A percentile compares a stretch with the other conserved stretches of the same genome.
These are phyloP conservation scores for Sminthopsis crassicaudata DNA, from an alignment of 2,113 vertebrate species.

Conservation along the genomic window DNA sequence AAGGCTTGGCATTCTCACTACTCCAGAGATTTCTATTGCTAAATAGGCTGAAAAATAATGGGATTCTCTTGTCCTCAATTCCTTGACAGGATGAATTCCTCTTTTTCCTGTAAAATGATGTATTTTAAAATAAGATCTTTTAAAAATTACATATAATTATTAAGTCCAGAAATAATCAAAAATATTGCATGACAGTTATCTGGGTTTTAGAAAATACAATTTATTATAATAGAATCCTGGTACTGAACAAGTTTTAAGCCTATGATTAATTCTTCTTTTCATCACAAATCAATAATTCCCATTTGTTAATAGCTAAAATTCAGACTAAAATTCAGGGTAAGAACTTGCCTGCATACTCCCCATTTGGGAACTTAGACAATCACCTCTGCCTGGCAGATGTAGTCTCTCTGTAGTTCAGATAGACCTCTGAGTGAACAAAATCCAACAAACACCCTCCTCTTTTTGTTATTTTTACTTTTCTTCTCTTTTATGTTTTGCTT, in stretches of 20 bases:
- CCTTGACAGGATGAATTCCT: not conserved
- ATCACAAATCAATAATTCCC: constrained; percentile 43
- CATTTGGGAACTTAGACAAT: not conserved
- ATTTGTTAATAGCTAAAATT: constrained; percentile 48
- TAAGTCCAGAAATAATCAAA: constrained; percentile 75
- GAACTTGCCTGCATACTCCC: not conserved
- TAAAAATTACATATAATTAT: constrained; percentile 82
- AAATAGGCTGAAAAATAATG: not conserved
- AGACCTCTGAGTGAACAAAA: not conserved
- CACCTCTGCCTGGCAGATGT: not conserved
- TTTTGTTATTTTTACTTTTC: not conserved
- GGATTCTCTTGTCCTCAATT: not conserved
- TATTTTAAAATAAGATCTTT: constrained; percentile 88
- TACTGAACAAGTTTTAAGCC: constrained; percentile 48
- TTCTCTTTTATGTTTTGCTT: constrained; percentile 22
- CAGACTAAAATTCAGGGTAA: constrained; percentile 37
- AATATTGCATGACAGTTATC: constrained; percentile 65
- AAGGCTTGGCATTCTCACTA: accelerated
- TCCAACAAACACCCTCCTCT: constrained; percentile 10
- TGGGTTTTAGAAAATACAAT: constrained; percentile 62
- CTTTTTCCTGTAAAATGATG: constrained; percentile 79
- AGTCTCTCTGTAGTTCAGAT: constrained; percentile 7
- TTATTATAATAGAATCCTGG: constrained; percentile 53
- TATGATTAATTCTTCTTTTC: constrained; percentile 6
- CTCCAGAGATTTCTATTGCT: not conserved